Percentiles rank a stretch among this genome's conserved stretches.
Conservation (phyloP, 2,113 vertebrate genomes). For the Dolichallabes microphthalmus region DNA sequence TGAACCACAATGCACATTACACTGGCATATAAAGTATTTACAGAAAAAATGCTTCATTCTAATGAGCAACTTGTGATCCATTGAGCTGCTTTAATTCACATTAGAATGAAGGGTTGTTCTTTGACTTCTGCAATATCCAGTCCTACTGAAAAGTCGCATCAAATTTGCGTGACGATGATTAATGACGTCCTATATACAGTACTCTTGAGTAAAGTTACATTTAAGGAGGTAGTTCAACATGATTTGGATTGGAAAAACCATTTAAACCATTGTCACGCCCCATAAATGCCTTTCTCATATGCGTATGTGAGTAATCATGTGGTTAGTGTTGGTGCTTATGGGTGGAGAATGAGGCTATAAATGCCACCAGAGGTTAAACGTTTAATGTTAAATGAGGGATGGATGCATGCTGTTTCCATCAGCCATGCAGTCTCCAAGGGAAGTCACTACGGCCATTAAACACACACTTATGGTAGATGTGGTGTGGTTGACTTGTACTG, state of each 20-base stretch:
- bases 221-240: neutral
- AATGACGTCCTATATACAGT: neutral
- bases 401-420: conserved; percentile 17
- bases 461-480: conserved; percentile 20
- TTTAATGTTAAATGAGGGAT: neutral
- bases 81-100: neutral
- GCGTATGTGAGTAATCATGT: neutral
- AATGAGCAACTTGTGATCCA: neutral
- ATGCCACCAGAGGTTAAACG: neutral
- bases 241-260: neutral
- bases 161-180: neutral
- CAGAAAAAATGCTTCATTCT: neutral
- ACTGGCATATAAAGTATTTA: neutral
- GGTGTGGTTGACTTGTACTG: neutral
- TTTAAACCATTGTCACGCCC: neutral
- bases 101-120: neutral
- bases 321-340: neutral
- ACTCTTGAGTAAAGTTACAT: neutral
- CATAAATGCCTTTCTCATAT: conserved; percentile 8
- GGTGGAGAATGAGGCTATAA: conserved; percentile 22
- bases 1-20: neutral
- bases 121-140: neutral
- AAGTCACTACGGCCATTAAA: neutral
- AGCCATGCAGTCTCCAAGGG: neutral
- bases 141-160: neutral